A percentile compares a stretch with the other conserved stretches of the same genome.
Evolutionary conservation across 2,113 vertebrate genomes (phyloP).

Genomic region (Silurus meridionalis): DNA sequence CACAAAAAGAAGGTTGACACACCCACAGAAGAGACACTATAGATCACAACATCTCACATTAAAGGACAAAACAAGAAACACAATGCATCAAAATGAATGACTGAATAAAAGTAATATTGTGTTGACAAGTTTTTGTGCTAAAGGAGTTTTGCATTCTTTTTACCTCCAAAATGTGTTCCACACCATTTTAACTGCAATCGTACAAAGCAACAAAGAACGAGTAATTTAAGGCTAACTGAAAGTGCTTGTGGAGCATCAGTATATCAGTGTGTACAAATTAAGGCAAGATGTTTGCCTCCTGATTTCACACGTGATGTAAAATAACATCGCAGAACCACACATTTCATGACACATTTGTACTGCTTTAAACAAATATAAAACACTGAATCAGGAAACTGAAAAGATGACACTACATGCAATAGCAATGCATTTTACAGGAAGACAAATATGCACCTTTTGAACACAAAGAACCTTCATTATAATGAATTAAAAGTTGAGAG

Average conservation of each 20-base stretch:
- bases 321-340: background rate
- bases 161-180: background rate
- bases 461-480: background rate
- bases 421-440: background rate
- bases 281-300: background rate
- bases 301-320: background rate
- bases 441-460: background rate
- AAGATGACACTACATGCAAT: background rate
- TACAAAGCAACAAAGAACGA: background rate
- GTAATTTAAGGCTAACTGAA: background rate
- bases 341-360: background rate
- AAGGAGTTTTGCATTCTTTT: background rate
- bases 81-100: background rate
- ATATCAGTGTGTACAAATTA: slow-evolving; percentile 14
- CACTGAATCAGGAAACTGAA: background rate
- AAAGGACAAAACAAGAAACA: background rate
- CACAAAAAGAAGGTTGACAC: background rate
- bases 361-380: background rate
- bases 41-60: background rate
- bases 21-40: background rate
- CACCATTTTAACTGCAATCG: background rate
- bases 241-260: slow-evolving; percentile 22
- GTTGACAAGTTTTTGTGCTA: background rate
- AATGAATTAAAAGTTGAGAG: background rate
- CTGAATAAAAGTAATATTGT: background rate